Evolutionary conservation across 2,797 vertebrate genomes (phyloP).

Genomic region (Tragopan temminckii): DNA sequence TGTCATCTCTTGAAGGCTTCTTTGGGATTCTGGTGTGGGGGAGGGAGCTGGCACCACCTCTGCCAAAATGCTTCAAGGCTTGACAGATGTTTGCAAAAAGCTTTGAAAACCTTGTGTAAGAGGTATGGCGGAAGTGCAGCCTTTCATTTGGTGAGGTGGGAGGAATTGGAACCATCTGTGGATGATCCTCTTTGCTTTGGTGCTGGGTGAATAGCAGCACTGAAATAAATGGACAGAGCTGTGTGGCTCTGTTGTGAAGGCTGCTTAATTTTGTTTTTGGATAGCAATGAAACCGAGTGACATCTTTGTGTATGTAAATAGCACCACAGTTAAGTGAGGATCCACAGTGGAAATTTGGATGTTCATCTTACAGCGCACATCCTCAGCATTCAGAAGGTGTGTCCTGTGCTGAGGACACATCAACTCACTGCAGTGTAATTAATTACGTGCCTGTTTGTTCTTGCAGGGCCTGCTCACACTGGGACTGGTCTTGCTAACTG

Average conservation of each 20-base stretch:
- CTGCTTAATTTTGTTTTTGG: not conserved
- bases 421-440: not conserved
- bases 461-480: constrained; percentile 87
- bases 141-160: constrained; percentile 10
- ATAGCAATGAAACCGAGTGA: not conserved
- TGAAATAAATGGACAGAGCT: not conserved
- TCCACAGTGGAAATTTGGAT: not conserved
- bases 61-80: constrained; percentile 21
- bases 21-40: constrained; percentile 25
- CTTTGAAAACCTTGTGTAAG: constrained; percentile 44
- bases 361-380: not conserved
- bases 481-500: constrained; percentile 87
- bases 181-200: not conserved
- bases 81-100: constrained; percentile 34
- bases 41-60: constrained; percentile 46
- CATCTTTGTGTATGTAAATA: not conserved
- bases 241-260: not conserved
- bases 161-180: not conserved
- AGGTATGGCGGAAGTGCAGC: constrained; percentile 2
- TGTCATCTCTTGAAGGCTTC: not conserved
- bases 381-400: not conserved
- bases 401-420: not conserved
- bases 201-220: not conserved
- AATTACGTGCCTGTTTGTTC: constrained; percentile 31
- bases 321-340: not conserved